Evolutionary conservation across 1,140 invertebrate species (phyloP), one percentile per base, ranked within the genome.

Genomic region (Drosophila novamexicana): DNA sequence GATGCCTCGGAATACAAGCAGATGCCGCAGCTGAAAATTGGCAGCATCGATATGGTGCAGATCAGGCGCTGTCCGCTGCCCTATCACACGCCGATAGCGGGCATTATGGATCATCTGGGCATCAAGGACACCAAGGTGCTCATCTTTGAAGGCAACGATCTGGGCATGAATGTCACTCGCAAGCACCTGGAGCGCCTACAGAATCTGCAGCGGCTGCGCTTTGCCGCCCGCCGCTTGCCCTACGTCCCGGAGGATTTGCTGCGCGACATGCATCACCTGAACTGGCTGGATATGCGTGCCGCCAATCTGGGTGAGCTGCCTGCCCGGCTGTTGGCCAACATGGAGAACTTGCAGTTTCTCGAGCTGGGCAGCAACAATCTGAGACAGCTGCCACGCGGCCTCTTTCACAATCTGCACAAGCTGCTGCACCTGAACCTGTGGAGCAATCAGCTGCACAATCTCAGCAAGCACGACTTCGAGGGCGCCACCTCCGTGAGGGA

Each of bases 311-410:
- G 95, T 1, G 93, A 93, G 61, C 84, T 95, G 36, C 94, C 94
- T 1, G 89, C 93, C 34, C 92, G 94, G 53, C 88, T 95, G 49
- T 94, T 95, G 59, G 92, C 93, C 50, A 86, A 93, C 4, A 81
- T 94, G 10, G 93, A 93, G 14, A 93, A 93, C 65, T 85, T 96
- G 8, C 90, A 94, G 67, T 93, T 93, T 49, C 93, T 96, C 34
- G 95, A 95, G 79, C 91, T 96, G 59, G 94, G 94, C 40, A 92
- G 93, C 57, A 95, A 95, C 77, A 93, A 94, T 52, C 83, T 96
- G 75, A 92, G 88, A 5, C 92, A 93, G 77, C 90, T 96, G 71
- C 93, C 94, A 12, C 92, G 92, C 3, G 94, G 93, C 10, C 91
- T 95, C 42, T 95, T 96, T 77, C 91, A 93, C 44, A 93, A 95